Conservation (phyloP, 2,888 invertebrate species). For the Macrophya alboannulata region DNA sequence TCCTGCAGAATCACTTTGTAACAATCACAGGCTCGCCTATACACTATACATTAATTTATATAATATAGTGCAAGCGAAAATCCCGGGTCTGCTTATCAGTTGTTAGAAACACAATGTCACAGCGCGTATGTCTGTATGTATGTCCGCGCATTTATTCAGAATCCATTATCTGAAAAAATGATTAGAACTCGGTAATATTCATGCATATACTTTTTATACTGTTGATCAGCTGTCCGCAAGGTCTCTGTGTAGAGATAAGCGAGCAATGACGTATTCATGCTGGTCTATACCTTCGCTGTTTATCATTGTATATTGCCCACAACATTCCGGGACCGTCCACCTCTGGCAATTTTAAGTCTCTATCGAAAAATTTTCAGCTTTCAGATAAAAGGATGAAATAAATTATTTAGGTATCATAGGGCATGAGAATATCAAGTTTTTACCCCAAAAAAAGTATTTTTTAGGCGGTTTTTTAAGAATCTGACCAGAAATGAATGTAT, state of each 20-base stretch:
- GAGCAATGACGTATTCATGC: not conserved
- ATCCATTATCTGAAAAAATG: not conserved
- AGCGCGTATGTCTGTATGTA: not conserved
- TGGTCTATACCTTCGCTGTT: not conserved
- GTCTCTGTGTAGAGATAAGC: not conserved
- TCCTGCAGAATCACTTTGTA: no score
- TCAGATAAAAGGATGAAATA: not conserved
- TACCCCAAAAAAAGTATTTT: not conserved
- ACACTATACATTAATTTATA: no score
- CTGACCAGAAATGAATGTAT: not conserved
- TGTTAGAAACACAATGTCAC: not conserved
- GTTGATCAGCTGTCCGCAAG: not conserved
- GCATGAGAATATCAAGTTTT: not conserved
- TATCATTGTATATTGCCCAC: not conserved
- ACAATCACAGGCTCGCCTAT: no score
- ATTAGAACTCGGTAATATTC: not conserved
- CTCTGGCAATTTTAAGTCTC: not conserved
- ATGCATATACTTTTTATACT: not conserved
- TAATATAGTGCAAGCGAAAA: not conserved
- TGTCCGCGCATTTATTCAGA: not conserved
- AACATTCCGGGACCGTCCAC: not conserved
- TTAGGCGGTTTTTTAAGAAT: not conserved
- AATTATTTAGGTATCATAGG: not conserved
- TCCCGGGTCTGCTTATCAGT: not conserved
- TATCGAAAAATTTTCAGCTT: not conserved